Evolutionary conservation across 2,797 vertebrate species (phyloP).

Genomic region (Fundulus diaphanus): DNA sequence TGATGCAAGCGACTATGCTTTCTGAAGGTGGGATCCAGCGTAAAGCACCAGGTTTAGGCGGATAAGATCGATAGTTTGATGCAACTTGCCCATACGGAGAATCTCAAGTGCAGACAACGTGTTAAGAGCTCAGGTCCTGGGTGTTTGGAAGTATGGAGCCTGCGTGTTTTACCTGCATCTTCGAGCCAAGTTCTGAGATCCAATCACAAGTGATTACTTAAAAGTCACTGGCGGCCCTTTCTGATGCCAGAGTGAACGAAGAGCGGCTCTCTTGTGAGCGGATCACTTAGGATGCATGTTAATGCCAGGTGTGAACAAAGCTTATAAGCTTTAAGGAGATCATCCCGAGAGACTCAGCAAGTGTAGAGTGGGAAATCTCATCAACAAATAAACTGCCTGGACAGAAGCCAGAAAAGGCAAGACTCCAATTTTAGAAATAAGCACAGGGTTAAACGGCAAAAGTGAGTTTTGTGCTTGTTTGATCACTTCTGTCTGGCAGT

Average conservation of each 20-base stretch:
- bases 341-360: constrained; percentile 2
- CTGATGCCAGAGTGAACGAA: constrained; percentile 1
- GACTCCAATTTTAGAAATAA: background rate
- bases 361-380: background rate
- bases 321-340: constrained; percentile 10
- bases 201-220: constrained; percentile 6
- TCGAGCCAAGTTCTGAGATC: background rate
- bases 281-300: constrained; percentile 6
- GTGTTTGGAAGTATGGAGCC: background rate
- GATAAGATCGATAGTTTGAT: constrained; percentile 1
- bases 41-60: background rate
- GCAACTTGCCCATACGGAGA: background rate
- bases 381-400: constrained; percentile 5
- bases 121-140: background rate
- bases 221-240: background rate
- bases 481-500: background rate
- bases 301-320: constrained; percentile 17
- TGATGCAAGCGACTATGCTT: background rate
- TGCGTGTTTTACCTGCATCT: background rate
- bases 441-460: background rate
- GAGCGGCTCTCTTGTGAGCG: constrained; percentile 5
- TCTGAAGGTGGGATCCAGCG: background rate
- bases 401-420: background rate
- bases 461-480: background rate
- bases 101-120: background rate